Conservation (phyloP, 2,113 vertebrate genomes). For the Scolopax mira region DNA sequence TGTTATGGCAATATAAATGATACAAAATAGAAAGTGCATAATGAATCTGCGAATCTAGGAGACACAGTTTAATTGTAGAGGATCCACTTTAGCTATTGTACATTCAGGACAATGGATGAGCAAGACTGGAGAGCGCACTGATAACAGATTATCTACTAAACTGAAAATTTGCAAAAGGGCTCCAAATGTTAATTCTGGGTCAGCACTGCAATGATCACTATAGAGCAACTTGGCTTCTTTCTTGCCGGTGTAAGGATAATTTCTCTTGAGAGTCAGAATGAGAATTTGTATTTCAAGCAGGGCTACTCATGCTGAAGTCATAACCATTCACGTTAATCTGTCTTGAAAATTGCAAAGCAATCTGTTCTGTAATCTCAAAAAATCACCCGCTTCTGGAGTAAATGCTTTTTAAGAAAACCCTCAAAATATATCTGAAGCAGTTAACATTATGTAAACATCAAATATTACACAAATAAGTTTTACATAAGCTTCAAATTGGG, state of each 20-base stretch:
- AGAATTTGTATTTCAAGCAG: background rate
- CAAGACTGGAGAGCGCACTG: too few relatives aligned
- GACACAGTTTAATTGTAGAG: background rate
- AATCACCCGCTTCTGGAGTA: background rate
- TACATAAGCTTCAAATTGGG: background rate
- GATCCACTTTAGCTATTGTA: rapidly evolving
- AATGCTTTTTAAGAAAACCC: background rate
- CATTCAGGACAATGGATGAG: background rate
- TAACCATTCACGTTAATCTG: background rate
- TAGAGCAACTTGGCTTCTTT: background rate
- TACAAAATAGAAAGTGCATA: background rate
- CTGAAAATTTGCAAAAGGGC: background rate
- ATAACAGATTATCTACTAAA: background rate
- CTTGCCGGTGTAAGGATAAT: background rate
- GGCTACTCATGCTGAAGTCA: background rate
- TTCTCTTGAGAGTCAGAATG: background rate
- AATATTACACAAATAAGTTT: background rate
- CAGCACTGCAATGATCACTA: background rate
- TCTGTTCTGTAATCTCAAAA: background rate
- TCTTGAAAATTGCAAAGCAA: background rate
- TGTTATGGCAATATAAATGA: background rate
- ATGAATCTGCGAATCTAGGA: background rate
- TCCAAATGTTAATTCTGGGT: background rate
- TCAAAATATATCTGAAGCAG: background rate
- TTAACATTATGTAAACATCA: background rate